phyloP scores from a whole-genome alignment of 1,140 invertebrate genomes.

The Lordiphosa clarofinis region DNA sequence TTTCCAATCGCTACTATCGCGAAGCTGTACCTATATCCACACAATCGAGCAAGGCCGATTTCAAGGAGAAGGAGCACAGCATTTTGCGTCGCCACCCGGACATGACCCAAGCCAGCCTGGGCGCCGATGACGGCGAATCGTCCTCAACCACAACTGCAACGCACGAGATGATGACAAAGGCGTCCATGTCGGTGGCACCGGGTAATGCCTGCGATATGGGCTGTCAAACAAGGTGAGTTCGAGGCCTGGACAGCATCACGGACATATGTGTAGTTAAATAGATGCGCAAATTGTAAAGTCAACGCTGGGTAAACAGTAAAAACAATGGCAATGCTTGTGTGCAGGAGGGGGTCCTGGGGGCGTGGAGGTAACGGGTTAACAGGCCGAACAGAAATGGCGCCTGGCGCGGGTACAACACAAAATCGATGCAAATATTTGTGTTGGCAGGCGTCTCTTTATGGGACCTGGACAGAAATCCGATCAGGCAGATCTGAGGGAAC shows the following conservation, averaged over 20 bases:
- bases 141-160: conserved; percentile 65
- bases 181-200: conserved; percentile 45
- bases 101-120: conserved; percentile 62
- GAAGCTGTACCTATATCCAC: conserved; percentile 66
- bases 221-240: conserved; percentile 74
- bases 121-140: conserved; percentile 58
- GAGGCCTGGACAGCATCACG: no score
- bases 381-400: conserved; percentile 10
- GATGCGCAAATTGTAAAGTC: conserved; percentile 63
- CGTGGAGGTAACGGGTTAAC: background rate
- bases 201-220: conserved; percentile 78
- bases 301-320: conserved; percentile 59
- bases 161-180: conserved; percentile 61
- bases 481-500: no score
- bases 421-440: conserved; percentile 76
- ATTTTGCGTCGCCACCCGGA: conserved; percentile 67
- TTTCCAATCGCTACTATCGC: conserved; percentile 73
- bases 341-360: background rate
- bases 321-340: conserved; percentile 47
- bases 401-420: conserved; percentile 57
- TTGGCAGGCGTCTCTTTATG: conserved; percentile 67
- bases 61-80: conserved; percentile 75
- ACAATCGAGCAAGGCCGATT: conserved; percentile 58
- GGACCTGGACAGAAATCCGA: conserved; percentile 1
- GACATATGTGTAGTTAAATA: conserved; percentile 46